Evolutionary conservation across 2,113 vertebrate species (phyloP), one percentile per base, ranked within the genome.

Genomic region (Pungitius pungitius): DNA sequence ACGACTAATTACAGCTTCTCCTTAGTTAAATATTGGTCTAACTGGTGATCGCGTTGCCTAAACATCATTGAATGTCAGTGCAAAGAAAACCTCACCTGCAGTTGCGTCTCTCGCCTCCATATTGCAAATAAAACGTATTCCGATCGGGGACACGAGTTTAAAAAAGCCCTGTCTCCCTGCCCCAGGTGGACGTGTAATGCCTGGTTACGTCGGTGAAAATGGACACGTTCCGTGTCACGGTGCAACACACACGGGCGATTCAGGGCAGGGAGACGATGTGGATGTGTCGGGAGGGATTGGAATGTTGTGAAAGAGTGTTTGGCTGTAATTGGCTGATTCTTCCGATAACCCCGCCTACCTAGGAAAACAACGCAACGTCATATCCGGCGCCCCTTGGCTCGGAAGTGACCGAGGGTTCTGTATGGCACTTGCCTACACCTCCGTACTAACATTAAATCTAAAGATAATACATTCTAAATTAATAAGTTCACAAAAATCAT

Each of bases 151-250:
- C 39, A 33, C 24, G 33, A 56, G 20, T 1, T 70, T 33, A 24
- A 22, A 24, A 57, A 30, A 43, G 18, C 20, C 43, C 17, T 42
- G 33, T 77, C 72, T 64, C 78, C 75, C 74, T 56, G 73, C 6
- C 73, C 85, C 73, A 77, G 74, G 45, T 80, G 67, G 51, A 77
- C 73, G 52, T 61, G 43, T 73, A 51, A 72, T 35, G 56, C 26
- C 71, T 57, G 71, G 63, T 71, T 67, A 69, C 42, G 70, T 64
- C 61, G 57, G 22, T 27, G 61, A 66, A 59, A 49, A 52, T 47
- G 64, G n/a, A 79, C 84, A 66, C 72, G 63, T 59, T 91, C 90
- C 91, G 91, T 91, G 90, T 92, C 91, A 92, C 64, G 58, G 73
- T 20, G 54, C 75, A 71, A 52, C 71, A 51, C 56, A 59, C 56